phyloP scores from a whole-genome alignment of 2,888 invertebrate genomes.

The Spicauda simplicius region DNA sequence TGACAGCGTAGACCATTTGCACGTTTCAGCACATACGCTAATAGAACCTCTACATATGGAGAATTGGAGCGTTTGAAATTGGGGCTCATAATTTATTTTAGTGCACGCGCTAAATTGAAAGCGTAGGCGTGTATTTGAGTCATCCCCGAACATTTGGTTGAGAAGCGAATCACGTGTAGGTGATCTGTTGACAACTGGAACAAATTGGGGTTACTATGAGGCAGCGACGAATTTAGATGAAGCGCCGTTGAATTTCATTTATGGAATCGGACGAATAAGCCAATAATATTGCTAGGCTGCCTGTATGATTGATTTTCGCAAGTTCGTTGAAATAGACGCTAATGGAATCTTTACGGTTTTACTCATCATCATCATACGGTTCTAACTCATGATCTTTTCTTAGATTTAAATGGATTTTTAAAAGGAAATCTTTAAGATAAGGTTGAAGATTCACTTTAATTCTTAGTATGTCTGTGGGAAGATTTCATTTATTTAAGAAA shows the following conservation, averaged over 20 bases:
- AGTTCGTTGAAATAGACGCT: too few species aligned
- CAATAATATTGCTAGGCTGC: not conserved
- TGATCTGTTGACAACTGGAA: conserved; percentile 34
- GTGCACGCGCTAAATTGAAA: conserved; percentile 22
- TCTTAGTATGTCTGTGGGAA: too few species aligned
- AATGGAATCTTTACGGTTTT: too few species aligned
- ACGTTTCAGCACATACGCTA: conserved; percentile 2
- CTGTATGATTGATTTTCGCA: too few species aligned
- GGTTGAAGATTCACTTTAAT: too few species aligned
- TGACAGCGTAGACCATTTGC: conserved; percentile 25
- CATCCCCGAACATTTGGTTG: conserved; percentile 24
- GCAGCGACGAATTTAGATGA: conserved; percentile 28
- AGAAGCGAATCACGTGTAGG: conserved; percentile 35
- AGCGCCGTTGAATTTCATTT: conserved; percentile 19
- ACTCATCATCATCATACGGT: too few species aligned
- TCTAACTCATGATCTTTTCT: too few species aligned
- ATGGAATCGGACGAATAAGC: conserved; percentile 15
- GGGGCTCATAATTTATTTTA: conserved; percentile 40
- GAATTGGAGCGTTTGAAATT: conserved; percentile 30
- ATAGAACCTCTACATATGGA: not conserved
- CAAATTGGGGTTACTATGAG: conserved; percentile 28
- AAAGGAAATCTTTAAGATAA: too few species aligned
- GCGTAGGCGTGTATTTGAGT: conserved; percentile 26
- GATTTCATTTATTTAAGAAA: too few species aligned
- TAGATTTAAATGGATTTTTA: too few species aligned